These are phyloP conservation scores for Mesochorus sp. DNA, from an alignment of 2,888 invertebrate genomes.

Conservation along the genomic window DNA sequence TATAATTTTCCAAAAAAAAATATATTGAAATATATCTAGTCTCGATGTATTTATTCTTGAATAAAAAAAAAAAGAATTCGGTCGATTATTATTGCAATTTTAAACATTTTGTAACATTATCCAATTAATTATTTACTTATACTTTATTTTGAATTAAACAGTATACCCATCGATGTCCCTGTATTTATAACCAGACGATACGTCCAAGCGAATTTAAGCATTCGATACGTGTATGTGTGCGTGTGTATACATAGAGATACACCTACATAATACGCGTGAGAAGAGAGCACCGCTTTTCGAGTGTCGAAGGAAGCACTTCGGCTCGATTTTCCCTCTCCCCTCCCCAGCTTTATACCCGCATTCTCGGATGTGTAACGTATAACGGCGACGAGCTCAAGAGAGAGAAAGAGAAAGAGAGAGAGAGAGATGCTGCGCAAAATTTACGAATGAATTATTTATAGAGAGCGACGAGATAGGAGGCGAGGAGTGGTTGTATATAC, in stretches of 20 bases:
- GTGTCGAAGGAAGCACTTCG: conserved; percentile 3
- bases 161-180: no score
- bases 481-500: neutral
- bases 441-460: conserved; percentile 75
- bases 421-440: conserved; percentile 38
- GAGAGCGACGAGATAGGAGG: conserved; percentile 55
- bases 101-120: no score
- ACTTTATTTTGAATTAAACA: no score
- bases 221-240: conserved; percentile 11
- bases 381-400: conserved; percentile 22
- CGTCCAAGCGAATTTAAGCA: no score
- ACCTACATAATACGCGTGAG: conserved; percentile 42
- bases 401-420: neutral
- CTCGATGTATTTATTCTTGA: no score
- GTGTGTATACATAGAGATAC: neutral
- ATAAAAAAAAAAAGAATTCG: no score
- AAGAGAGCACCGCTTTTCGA: conserved; percentile 51
- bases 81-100: no score
- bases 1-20: no score
- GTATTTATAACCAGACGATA: no score
- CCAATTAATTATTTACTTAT: no score
- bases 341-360: conserved; percentile 30
- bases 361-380: conserved; percentile 52
- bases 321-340: conserved; percentile 22
- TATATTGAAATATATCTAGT: no score